Conservation (phyloP, 2,888 invertebrate genomes). For the Vesta saturnalis region DNA sequence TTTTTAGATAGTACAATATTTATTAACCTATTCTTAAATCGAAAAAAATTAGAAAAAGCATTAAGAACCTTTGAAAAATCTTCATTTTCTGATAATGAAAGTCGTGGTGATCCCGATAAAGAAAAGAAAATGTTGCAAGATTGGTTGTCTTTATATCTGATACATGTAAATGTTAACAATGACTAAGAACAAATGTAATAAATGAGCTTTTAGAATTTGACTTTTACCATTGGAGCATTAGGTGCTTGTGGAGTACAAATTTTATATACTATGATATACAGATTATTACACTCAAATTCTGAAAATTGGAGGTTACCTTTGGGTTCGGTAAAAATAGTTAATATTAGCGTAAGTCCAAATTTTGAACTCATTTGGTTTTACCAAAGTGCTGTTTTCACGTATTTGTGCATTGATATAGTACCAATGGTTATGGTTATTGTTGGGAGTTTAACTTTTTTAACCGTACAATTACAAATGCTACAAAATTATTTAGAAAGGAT, state of each 20-base stretch:
- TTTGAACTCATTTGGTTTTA: not conserved
- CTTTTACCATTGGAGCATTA: not conserved
- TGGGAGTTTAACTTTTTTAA: not conserved
- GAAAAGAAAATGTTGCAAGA: not conserved
- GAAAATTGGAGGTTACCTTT: not conserved
- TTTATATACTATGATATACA: not conserved
- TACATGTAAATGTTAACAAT: not conserved
- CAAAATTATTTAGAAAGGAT: constrained; percentile 8
- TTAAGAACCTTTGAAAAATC: not conserved
- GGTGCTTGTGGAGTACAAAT: not conserved
- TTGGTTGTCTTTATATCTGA: not conserved
- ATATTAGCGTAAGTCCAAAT: not conserved
- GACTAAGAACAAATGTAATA: too few species aligned
- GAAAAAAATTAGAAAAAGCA: not conserved
- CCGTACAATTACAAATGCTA: constrained; percentile 6
- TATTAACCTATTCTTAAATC: not conserved
- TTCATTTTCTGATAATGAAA: not conserved
- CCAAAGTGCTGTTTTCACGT: not conserved
- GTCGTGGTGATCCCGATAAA: not conserved
- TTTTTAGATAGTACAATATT: constrained; percentile 5
- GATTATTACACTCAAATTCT: not conserved
- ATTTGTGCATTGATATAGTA: not conserved
- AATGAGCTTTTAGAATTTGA: too few species aligned
- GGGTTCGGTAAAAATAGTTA: not conserved
- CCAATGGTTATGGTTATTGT: not conserved